phyloP scores from a whole-genome alignment of 2,113 vertebrate genomes.

The Mastomys coucha region DNA sequence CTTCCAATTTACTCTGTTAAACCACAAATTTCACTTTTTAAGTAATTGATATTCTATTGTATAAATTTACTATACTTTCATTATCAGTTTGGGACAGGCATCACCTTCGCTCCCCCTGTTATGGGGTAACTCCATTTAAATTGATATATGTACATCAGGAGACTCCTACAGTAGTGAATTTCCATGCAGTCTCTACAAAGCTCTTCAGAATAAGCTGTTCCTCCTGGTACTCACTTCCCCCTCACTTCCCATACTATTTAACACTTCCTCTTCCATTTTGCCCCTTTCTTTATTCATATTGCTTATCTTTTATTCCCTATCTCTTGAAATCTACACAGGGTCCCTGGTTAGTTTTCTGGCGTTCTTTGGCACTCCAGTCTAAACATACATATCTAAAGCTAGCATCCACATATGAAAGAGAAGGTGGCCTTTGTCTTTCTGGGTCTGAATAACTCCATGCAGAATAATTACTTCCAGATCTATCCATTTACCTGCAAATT shows the following conservation, averaged over 20 bases:
- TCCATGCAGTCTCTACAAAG: neutral
- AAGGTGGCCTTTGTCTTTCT: neutral
- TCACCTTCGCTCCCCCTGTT: neutral
- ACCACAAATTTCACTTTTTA: neutral
- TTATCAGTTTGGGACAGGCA: neutral
- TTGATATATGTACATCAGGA: neutral
- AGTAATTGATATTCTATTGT: neutral
- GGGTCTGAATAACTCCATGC: neutral
- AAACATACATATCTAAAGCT: neutral
- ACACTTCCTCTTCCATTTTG: neutral
- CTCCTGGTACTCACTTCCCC: neutral
- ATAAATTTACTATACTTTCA: neutral
- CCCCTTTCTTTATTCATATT: neutral
- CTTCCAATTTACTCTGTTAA: neutral
- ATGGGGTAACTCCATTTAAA: neutral
- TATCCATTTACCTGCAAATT: neutral
- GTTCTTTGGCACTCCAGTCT: neutral
- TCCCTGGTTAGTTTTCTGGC: neutral
- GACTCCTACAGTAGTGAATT: neutral
- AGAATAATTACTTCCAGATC: neutral
- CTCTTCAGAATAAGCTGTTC: neutral
- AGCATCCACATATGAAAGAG: neutral
- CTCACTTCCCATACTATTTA: neutral
- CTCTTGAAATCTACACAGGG: neutral
- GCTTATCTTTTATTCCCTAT: neutral